Base-by-base conservation (phyloP, 2,888 invertebrate species). In the Eupithecia insigniata region DNA sequence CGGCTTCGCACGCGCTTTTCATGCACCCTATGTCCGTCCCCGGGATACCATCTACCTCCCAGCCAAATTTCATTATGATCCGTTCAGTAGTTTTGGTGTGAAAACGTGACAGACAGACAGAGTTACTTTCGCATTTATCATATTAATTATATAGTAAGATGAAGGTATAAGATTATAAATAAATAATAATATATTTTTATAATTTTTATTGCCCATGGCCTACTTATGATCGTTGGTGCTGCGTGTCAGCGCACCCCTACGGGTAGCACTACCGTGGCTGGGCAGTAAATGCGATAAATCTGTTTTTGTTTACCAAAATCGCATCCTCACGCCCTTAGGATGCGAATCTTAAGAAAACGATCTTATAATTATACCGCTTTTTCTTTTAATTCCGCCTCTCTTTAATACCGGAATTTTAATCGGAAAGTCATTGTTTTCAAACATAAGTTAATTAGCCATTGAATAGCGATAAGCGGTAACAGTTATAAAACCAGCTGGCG, bases 371-470 rank as follows among this genome's bases (percentile, higher is more conserved):
- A 0, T 8, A 8, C 1, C n/a, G 51, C 8, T 7, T 0, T 10
- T 22, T 22, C 8, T 26, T 55, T 55, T 5, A 26, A 14, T 12
- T 26, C 55, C 55, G 55, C 55, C 55, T 26, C 55, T 10, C 10
- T 4, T 22, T 43, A 43, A 51, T 51, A 51, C 51, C 43, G n/a
- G 22, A 22, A 51, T 51, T 10, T 51, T 51, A 51, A 51, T 51
- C 51, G 12, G 22, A 55, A 26, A 12, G 22, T 12, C 26, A 5
- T 3, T 55, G 55, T 55, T 55, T 30, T 16, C 60, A 62, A 34
- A 62, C 34, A 62, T n/a, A 34, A 62, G n/a, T 32, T 62, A 66
- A 66, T 66, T 66, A 30, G 66, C 46, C 66, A 32, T 66, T 66
- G 43, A 46, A n/a, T n/a, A 30, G 34, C 30, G 66, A 66, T 66